These are phyloP conservation scores for Oreonectes daqikongensis DNA, from an alignment of 2,797 vertebrate species.

Conservation along the genomic window DNA sequence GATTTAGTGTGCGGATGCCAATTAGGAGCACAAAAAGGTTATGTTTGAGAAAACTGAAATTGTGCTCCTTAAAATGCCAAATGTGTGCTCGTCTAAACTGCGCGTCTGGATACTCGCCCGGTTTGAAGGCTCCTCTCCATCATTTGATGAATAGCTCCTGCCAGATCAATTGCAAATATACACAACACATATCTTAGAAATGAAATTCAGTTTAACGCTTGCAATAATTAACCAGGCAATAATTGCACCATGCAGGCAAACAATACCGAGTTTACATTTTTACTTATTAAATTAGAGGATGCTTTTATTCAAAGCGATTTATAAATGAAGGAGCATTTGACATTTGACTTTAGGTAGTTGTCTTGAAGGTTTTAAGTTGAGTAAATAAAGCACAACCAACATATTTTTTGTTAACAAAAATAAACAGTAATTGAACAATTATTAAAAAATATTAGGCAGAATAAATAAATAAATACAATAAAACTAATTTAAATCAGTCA, in stretches of 20 bases:
- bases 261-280: not conserved
- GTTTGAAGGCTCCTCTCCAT: not conserved
- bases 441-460: too few relatives aligned
- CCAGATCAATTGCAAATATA: not conserved
- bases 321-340: too few relatives aligned
- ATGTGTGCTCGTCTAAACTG: not conserved
- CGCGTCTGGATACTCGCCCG: not conserved
- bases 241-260: not conserved
- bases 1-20: constrained; percentile 16
- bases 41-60: not conserved
- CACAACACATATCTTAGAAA: constrained; percentile 5
- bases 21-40: not conserved
- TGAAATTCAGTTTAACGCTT: not conserved
- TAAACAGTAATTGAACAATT: too few relatives aligned
- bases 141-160: constrained; percentile 8
- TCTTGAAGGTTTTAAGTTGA: not conserved
- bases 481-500: too few relatives aligned
- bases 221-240: not conserved
- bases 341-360: too few relatives aligned
- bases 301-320: too few relatives aligned
- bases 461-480: too few relatives aligned
- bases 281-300: too few relatives aligned
- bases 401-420: not conserved
- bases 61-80: not conserved
- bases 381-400: not conserved